Percentiles rank a stretch among this genome's conserved stretches.
Conservation (phyloP, 2,797 vertebrate genomes). For the Ceryle rudis region DNA sequence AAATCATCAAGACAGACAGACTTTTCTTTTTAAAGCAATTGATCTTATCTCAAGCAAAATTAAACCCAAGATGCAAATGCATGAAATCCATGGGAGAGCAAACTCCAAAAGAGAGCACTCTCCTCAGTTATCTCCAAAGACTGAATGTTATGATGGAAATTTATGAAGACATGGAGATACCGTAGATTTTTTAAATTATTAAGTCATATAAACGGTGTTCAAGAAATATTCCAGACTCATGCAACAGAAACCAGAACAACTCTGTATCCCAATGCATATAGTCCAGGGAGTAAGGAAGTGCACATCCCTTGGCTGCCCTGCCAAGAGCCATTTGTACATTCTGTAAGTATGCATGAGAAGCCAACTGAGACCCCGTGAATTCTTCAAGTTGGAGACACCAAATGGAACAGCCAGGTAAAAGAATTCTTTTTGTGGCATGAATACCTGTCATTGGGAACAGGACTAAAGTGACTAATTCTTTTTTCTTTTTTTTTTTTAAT, state of each 20-base stretch:
- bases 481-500: background rate
- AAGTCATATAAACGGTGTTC: background rate
- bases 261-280: background rate
- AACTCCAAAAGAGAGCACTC: background rate
- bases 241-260: background rate
- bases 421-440: background rate
- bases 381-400: background rate
- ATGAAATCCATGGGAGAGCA: background rate
- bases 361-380: background rate
- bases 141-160: background rate
- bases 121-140: background rate
- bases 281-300: background rate
- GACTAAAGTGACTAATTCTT: background rate
- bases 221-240: background rate
- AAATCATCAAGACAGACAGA: background rate
- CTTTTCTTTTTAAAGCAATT: background rate
- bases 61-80: background rate
- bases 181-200: background rate
- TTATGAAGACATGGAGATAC: background rate
- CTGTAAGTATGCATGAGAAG: background rate
- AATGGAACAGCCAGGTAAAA: background rate
- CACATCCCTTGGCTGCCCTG: background rate
- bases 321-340: background rate
- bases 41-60: conserved; percentile 23
- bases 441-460: background rate